These are phyloP conservation scores for Tipula vernalis DNA, from an alignment of 2,888 invertebrate species.

Conservation along the genomic window DNA sequence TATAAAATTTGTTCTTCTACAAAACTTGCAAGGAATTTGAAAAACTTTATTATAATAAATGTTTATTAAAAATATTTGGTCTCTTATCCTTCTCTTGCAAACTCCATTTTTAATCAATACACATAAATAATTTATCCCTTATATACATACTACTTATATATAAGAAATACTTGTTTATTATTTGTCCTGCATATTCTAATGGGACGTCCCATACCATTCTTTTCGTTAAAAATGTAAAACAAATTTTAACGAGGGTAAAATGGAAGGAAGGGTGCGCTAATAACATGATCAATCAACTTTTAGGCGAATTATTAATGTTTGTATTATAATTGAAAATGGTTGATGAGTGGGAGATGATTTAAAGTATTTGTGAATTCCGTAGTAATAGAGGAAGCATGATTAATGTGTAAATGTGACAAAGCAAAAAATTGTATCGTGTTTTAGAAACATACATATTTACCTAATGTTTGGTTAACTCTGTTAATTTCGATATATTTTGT, in stretches of 20 bases:
- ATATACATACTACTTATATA: background rate
- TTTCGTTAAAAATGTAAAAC: background rate
- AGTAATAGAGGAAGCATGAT: background rate
- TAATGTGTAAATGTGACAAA: background rate
- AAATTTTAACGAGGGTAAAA: background rate
- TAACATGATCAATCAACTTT: background rate
- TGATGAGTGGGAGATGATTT: background rate
- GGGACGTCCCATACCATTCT: background rate
- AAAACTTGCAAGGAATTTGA: background rate
- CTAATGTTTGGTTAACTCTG: background rate
- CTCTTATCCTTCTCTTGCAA: background rate
- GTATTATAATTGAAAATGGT: background rate
- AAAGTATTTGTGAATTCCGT: too few relatives aligned
- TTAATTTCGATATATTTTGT: background rate
- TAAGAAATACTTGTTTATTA: background rate
- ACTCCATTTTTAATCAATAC: background rate
- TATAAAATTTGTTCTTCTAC: background rate
- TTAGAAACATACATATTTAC: background rate
- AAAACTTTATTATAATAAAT: background rate
- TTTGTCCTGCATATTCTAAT: background rate
- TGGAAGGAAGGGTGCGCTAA: background rate
- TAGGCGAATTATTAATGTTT: background rate
- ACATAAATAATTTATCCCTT: background rate
- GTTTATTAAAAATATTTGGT: background rate
- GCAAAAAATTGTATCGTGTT: background rate